Conservation (phyloP, 1,140 invertebrate species). For the Lepidostoma basale region DNA sequence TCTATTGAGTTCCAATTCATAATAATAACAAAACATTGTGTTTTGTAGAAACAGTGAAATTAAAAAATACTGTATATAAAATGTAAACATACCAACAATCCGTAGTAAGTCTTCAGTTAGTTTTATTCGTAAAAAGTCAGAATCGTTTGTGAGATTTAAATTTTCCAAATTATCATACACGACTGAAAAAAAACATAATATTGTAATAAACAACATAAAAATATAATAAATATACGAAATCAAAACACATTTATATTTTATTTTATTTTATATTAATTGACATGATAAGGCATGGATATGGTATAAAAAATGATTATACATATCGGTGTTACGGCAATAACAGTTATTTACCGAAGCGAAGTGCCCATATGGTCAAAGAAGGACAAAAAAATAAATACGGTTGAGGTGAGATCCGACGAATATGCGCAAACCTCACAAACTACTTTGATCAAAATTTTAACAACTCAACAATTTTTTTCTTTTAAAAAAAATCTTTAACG, state of each 20-base stretch:
- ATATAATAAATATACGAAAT: background rate
- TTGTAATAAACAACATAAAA: background rate
- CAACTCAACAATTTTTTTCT: no score
- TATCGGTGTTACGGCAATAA: background rate
- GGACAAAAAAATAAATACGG: no score
- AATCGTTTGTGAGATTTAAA: constrained; percentile 1
- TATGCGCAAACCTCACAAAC: no score
- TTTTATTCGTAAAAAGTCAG: constrained; percentile 5
- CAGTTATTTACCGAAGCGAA: no score
- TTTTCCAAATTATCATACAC: constrained; percentile 29
- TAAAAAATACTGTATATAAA: background rate
- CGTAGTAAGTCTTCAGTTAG: background rate
- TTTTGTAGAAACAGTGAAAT: background rate
- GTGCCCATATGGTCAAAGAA: no score
- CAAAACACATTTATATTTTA: background rate
- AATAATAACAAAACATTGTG: background rate
- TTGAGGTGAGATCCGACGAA: no score
- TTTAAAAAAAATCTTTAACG: no score
- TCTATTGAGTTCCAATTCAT: no score
- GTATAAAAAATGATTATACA: background rate
- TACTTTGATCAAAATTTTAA: no score
- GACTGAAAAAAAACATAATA: constrained; percentile 6
- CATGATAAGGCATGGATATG: background rate
- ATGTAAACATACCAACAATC: background rate
- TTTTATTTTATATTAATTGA: background rate